Conservation (phyloP, 2,113 vertebrate genomes). For the Cariama cristata region DNA sequence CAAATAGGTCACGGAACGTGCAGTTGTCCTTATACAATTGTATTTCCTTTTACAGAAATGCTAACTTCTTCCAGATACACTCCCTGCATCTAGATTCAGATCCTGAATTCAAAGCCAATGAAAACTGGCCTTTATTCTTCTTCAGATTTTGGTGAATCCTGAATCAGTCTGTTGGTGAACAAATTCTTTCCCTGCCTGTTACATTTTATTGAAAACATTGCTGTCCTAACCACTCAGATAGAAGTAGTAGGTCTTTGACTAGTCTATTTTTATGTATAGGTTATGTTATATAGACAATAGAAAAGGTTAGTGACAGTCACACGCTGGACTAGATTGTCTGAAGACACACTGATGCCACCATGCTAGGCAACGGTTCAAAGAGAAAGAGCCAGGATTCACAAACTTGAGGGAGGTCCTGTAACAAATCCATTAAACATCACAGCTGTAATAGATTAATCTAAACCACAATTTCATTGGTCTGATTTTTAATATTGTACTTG, state of each 20-base stretch:
- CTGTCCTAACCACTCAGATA: background rate
- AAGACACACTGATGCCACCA: background rate
- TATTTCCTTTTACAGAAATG: background rate
- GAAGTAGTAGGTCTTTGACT: background rate
- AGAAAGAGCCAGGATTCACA: background rate
- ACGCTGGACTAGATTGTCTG: background rate
- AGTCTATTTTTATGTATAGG: background rate
- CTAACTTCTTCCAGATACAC: background rate
- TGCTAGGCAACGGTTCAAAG: background rate
- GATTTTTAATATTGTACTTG: conserved; percentile 28
- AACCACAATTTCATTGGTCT: background rate
- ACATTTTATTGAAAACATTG: background rate
- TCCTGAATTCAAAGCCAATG: background rate
- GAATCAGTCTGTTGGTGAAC: background rate
- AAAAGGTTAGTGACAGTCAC: background rate
- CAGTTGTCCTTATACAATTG: background rate
- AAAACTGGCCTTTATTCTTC: background rate
- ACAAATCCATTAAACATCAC: background rate
- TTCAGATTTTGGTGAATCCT: background rate
- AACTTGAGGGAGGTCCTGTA: background rate
- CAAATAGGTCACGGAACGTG: background rate
- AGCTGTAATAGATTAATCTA: background rate
- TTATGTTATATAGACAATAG: background rate
- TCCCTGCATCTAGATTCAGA: background rate
- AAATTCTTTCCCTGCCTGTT: background rate